Base-by-base conservation (phyloP, 2,113 vertebrate genomes). In the Syrrhaptes paradoxus region DNA sequence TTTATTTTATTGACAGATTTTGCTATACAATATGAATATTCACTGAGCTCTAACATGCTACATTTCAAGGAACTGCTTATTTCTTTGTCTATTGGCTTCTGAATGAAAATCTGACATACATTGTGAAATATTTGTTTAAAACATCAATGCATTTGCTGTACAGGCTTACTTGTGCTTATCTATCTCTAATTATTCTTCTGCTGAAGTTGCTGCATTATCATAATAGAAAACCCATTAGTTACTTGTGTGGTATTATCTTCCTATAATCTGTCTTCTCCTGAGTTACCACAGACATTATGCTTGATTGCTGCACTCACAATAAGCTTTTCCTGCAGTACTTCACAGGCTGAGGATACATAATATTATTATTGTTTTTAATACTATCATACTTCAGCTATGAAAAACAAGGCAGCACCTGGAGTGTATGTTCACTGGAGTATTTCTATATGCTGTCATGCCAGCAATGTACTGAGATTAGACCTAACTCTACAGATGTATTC, bases 111-210 rank as follows among this genome's bases (percentile, higher is more conserved):
- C 63, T 67, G 68, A 71, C 29, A 86, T 41, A 74, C 34, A 19
- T 2, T 59, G 31, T 49, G n/a, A 88, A 88, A 93, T 90, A 90
- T 61, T 94, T 92, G 45, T 75, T 88, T 93, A 75, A 90, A 94
- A 67, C 19, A 57, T 77, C 48, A 36, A 49, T 93, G 77, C 90
- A 93, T 80, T 93, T 96, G 48, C 76, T 71, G 65, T 65, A 67
- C 72, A 77, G 55, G 29, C 14, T 93, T 88, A 17, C 57, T 55
- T 74, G 25, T 75, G 34, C 82, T 97, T 96, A 78, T 84, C 79
- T 91, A 20, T 31, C 55, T 81, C 21, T 90, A 94, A 86, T 94
- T 96, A 93, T 81, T 84, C 78, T 83, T 83, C 63, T 95, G 43
- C 79, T 81, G 82, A 93, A 88, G 54, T 89, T 94, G 78, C 38